Conservation (phyloP, 2,888 invertebrate genomes). For the Lasioglossum calceatum region DNA sequence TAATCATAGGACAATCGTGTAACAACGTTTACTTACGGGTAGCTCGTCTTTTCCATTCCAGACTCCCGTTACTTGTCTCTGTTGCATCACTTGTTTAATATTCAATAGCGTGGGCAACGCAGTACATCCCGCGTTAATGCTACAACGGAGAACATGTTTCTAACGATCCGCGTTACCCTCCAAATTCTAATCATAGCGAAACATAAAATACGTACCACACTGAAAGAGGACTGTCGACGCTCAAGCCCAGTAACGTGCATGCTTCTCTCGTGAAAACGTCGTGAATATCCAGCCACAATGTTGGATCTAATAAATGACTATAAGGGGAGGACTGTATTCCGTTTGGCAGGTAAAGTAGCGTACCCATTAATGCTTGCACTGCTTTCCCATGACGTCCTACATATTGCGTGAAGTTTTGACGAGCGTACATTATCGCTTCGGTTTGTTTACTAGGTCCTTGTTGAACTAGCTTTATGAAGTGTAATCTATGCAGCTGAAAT, state of each 20-base stretch:
- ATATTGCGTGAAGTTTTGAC: slow-evolving; percentile 93
- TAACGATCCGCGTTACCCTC: background rate
- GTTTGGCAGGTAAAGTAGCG: slow-evolving; percentile 91
- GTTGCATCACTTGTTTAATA: slow-evolving; percentile 96
- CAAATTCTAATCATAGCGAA: slow-evolving; percentile 15
- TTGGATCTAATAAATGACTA: slow-evolving; percentile 89
- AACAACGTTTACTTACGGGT: slow-evolving; percentile 88
- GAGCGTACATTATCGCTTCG: slow-evolving; percentile 95
- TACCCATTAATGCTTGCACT: slow-evolving; percentile 94
- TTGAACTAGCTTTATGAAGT: slow-evolving; percentile 90
- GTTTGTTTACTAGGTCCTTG: slow-evolving; percentile 89
- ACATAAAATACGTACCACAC: slow-evolving; percentile 87
- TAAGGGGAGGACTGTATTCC: slow-evolving; percentile 94
- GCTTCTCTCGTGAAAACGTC: slow-evolving; percentile 97
- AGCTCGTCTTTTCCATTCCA: slow-evolving; percentile 98
- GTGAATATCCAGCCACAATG: slow-evolving; percentile 91
- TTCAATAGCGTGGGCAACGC: slow-evolving; percentile 97
- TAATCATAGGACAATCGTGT: background rate
- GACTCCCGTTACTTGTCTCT: slow-evolving; percentile 95
- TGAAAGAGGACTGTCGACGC: slow-evolving; percentile 94
- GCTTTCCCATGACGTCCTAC: slow-evolving; percentile 92
- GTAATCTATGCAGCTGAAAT: slow-evolving; percentile 92
- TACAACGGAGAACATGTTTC: slow-evolving; percentile 75
- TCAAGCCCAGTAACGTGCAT: slow-evolving; percentile 95
- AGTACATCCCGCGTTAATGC: slow-evolving; percentile 96